Base-by-base conservation (phyloP, 2,113 vertebrate genomes). In the Lathamus discolor region DNA sequence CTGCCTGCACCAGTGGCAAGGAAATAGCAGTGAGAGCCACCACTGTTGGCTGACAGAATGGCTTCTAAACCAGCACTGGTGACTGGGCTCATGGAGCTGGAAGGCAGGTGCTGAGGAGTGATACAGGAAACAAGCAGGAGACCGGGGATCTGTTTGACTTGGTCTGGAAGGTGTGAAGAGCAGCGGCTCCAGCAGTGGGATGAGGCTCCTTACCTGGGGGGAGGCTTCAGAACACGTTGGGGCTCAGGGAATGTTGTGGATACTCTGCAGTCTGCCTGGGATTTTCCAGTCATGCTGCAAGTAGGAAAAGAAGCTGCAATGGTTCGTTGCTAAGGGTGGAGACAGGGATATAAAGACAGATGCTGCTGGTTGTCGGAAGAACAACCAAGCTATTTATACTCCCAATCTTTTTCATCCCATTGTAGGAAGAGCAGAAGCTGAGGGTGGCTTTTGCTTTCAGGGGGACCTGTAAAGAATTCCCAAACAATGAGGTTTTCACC, bases 321-420 rank as follows among this genome's bases (percentile, higher is more conserved):
- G 73, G 29, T 61, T 73, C 9, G 41, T 95, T 97, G 90, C 95
- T 93, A 78, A 91, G 88, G 92, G 68, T 92, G 73, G 86, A 69
- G 79, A 63, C 37, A 17, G 85, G 85, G 83, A 74, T 73, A 2
- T 29, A 37, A 70, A 90, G 91, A 44, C 54, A 73, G 92, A 66
- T 86, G 75, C 90, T 96, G 67, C 84, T 51, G 90, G 68, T 44
- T 89, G 77, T 77, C 8, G 33, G 93, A 79, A 87, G 85, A 87
- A 39, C 78, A 54, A 9, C 46, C 80, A 3, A 48, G 86, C 68
- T 86, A 7, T 95, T 92, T 66, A 61, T 88, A 48, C 63, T 76
- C 49, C 2, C n/a, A 2, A 7, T 51, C 33, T 8, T 52, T 33
- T 68, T 27, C 1, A 0, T 66, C 75, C n/a, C 5, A 3, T 61